phyloP scores from a whole-genome alignment of 2,888 invertebrate genomes.

The Scelioninae gen. 2 region DNA sequence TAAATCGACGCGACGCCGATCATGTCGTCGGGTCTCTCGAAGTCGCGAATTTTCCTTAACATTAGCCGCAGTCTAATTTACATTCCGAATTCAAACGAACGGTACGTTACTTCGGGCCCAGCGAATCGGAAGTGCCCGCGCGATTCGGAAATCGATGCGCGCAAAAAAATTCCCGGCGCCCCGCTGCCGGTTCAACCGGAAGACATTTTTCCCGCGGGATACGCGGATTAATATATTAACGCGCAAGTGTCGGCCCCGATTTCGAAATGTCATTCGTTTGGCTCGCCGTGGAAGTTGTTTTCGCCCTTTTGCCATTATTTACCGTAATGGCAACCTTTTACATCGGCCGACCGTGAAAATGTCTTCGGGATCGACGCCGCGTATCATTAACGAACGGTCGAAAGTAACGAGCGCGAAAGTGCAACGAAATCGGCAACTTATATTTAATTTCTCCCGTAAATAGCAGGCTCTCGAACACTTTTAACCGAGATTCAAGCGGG shows the following conservation, averaged over 20 bases:
- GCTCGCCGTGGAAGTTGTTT: too few species aligned
- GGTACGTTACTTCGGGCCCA: conserved; percentile 40
- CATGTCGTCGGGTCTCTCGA: too few species aligned
- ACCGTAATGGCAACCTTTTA: conserved; percentile 12
- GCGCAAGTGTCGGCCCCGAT: too few species aligned
- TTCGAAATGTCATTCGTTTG: too few species aligned
- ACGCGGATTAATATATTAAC: too few species aligned
- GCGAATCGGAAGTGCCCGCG: conserved; percentile 30
- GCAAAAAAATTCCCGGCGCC: conserved; percentile 12
- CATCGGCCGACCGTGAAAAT: conserved; percentile 23
- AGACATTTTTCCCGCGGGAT: background rate
- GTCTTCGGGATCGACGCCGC: conserved; percentile 35
- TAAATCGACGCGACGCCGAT: too few species aligned
- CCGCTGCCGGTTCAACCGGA: conserved; percentile 10
- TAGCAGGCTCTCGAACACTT: conserved; percentile 53
- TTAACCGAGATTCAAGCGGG: conserved; percentile 61
- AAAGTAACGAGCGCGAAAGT: conserved; percentile 60
- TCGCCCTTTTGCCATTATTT: conserved; percentile 2
- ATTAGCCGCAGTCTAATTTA: conserved; percentile 30
- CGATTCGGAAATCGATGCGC: conserved; percentile 48
- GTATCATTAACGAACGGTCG: conserved; percentile 57
- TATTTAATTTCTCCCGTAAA: conserved; percentile 55
- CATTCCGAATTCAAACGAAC: conserved; percentile 30
- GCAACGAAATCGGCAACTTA: conserved; percentile 55
- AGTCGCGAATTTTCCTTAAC: too few species aligned